Base-by-base conservation (phyloP, 2,888 invertebrate species). In the Cryptocephalus moraei region DNA sequence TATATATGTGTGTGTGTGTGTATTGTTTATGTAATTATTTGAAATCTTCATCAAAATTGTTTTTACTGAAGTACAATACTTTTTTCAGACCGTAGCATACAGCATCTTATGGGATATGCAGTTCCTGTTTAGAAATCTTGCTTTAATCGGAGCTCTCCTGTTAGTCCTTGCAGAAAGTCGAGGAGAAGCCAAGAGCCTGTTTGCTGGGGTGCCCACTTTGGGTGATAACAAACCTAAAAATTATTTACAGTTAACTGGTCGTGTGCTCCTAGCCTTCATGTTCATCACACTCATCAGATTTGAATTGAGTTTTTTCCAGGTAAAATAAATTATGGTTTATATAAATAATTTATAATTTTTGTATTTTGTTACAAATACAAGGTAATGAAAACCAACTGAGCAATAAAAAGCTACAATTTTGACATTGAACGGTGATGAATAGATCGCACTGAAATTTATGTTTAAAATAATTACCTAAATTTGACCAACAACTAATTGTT, bases 21-120 rank as follows among this genome's bases (percentile, higher is more conserved):
- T n/a, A n/a, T n/a, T n/a, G n/a, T n/a, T n/a, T n/a, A n/a, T n/a
- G 6, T 22, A 22, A 6, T 22, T 22, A 6, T 4, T 22, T 22
- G 22, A 2, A 22, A 2, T 22, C 22, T 22, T 22, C 22, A 22
- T 22, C 6, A 22, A 22, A 22, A 22, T 22, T 22, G 6, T 22
- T 22, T 22, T 22, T 22, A 6, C 6, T 22, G 2, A 22, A 4
- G 22, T 22, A 22, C 22, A 22, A 6, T 22, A 22, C 22, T 22
- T 22, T 22, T 69, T 73, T 32, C 74, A 91, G 90, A 93, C 93
- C 44, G 78, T 93, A 62, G 93, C 93, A 1, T 93, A 94, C 75
- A 91, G 94, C 69, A 97, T 99, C 73, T 75, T 99, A 48, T 99
- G 97, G 96, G 97, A 99, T 70, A 70, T 95, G 66, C 95, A 95